phyloP scores from a whole-genome alignment of 92 coral and sea anemone genomes.

The Plumapathes pennacea region DNA sequence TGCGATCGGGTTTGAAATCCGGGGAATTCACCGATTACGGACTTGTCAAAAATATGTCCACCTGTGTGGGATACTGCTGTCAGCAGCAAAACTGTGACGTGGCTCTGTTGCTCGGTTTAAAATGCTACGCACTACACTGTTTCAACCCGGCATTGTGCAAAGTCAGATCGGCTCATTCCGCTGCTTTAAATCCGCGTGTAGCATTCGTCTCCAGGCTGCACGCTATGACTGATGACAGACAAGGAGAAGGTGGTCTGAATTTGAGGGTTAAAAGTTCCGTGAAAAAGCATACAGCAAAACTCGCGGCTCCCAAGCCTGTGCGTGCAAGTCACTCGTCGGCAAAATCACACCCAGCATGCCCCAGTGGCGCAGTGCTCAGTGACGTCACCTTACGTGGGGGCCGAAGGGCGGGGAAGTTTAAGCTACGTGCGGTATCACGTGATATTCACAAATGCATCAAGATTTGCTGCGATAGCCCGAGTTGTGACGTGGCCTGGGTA shows the following conservation, averaged over 20 bases:
- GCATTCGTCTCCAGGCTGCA: constrained; percentile 64
- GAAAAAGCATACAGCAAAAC: too few species aligned
- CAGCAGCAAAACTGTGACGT: constrained; percentile 62
- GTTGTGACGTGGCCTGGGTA: constrained; percentile 84
- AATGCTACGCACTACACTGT: constrained; percentile 77
- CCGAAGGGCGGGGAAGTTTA: constrained; percentile 72
- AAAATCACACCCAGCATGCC: constrained; percentile 53
- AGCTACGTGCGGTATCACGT: constrained; percentile 58
- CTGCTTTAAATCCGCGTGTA: constrained; percentile 52
- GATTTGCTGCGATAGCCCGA: constrained; percentile 70
- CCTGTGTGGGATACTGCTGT: constrained; percentile 73
- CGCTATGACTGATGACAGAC: neutral
- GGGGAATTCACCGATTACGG: constrained; percentile 94
- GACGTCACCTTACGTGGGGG: constrained; percentile 82
- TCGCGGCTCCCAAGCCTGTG: constrained; percentile 4
- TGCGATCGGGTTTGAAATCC: constrained; percentile 72
- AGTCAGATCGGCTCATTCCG: constrained; percentile 60
- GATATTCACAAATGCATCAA: constrained; percentile 78
- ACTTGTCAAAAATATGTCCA: constrained; percentile 53
- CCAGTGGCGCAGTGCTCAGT: constrained; percentile 60
- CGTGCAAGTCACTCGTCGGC: constrained; percentile 12
- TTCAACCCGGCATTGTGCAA: constrained; percentile 36
- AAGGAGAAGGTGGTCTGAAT: neutral
- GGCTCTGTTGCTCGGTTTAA: constrained; percentile 59
- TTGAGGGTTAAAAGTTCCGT: constrained; percentile 5